A percentile compares a stretch with the other conserved stretches of the same genome.
Evolutionary conservation across 92 coral and sea anemone genomes (phyloP).

Genomic region (Isaurus tuberculatus): DNA sequence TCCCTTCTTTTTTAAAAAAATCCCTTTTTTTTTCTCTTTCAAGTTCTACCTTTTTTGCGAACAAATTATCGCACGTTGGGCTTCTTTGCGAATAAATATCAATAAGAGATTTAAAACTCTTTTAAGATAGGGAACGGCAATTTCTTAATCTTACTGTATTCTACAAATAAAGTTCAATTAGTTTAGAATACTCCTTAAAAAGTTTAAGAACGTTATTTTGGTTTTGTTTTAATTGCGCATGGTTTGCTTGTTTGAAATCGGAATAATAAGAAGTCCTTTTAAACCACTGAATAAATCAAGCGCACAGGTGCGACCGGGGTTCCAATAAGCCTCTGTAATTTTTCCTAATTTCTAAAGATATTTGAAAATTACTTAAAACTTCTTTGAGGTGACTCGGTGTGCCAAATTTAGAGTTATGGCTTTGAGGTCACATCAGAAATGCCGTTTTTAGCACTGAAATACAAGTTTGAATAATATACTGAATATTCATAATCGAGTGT

Average conservation of each 20-base stretch:
- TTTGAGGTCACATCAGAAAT: neutral
- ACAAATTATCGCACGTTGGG: neutral
- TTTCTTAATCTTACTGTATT: neutral
- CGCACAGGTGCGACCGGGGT: neutral
- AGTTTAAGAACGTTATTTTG: too few species aligned
- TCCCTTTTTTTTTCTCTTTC: neutral
- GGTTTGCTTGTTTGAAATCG: neutral
- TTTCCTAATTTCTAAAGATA: neutral
- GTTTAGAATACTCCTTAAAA: neutral
- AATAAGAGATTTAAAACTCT: too few species aligned
- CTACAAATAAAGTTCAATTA: neutral
- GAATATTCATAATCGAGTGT: constrained; percentile 2
- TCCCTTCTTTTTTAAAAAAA: neutral
- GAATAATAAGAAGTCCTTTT: neutral
- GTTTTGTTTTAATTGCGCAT: too few species aligned
- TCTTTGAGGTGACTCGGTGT: neutral
- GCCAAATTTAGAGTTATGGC: neutral
- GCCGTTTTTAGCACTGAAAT: neutral
- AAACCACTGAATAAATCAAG: neutral
- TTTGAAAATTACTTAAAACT: neutral
- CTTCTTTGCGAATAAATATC: neutral
- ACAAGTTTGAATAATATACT: neutral
- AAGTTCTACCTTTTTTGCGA: neutral
- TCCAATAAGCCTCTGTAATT: neutral
- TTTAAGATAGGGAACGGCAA: neutral